Conservation (phyloP, 1,140 invertebrate species). For the Drosophila arizonae region DNA sequence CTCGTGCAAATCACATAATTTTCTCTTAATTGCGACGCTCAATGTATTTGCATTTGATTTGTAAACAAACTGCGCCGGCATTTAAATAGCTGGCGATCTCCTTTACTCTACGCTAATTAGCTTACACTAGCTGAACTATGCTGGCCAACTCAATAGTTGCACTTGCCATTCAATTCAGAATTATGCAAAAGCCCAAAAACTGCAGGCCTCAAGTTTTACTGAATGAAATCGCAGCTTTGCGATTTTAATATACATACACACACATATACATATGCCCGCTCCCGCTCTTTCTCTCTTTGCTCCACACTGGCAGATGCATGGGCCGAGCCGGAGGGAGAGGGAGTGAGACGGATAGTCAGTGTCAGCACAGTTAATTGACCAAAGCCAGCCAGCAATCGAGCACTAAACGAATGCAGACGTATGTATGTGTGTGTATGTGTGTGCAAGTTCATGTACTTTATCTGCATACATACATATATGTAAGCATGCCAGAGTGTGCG, state of each 20-base stretch:
- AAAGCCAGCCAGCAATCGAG: slow-evolving; percentile 39
- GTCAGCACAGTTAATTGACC: slow-evolving; percentile 71
- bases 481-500: background rate
- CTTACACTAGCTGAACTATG: background rate
- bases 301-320: no score
- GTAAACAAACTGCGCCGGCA: slow-evolving; percentile 44
- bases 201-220: slow-evolving; percentile 54
- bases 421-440: slow-evolving; percentile 7
- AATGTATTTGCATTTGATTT: slow-evolving; percentile 67
- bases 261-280: no score
- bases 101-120: background rate
- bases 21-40: slow-evolving; percentile 58
- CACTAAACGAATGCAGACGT: slow-evolving; percentile 14
- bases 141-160: slow-evolving; percentile 8
- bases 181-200: slow-evolving; percentile 13
- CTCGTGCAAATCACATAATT: slow-evolving; percentile 57
- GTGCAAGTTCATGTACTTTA: background rate
- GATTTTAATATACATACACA: slow-evolving; percentile 24
- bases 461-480: background rate
- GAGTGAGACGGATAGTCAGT: slow-evolving; percentile 23
- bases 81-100: background rate
- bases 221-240: slow-evolving; percentile 61
- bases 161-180: slow-evolving; percentile 1
- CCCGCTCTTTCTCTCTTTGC: no score
- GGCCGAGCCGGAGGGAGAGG: background rate